Conservation (phyloP, 2,797 vertebrate genomes). For the Ambastaia sidthimunki region DNA sequence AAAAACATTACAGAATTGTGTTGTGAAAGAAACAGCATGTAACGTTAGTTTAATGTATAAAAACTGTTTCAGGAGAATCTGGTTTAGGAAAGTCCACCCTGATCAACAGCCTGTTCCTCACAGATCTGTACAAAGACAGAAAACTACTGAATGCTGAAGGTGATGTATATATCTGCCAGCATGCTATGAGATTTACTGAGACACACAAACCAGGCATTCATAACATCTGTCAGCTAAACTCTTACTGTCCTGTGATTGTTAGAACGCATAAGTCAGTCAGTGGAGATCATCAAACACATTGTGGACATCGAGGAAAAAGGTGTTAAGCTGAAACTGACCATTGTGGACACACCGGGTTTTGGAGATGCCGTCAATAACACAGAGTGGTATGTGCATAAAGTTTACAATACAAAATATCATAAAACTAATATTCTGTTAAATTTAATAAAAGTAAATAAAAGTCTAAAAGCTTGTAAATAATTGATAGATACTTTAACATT, state of each 20-base stretch:
- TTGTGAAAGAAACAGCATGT: background rate
- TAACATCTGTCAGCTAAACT: background rate
- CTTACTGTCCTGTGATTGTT: background rate
- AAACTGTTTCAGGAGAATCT: constrained; percentile 57
- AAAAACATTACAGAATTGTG: too few relatives aligned
- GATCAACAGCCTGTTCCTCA: constrained; percentile 63
- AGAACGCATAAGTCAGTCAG: constrained; percentile 86
- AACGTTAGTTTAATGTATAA: too few relatives aligned
- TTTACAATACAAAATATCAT: background rate
- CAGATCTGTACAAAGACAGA: constrained; percentile 62
- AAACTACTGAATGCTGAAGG: constrained; percentile 61
- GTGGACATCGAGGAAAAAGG: constrained; percentile 90
- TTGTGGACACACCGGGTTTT: constrained; percentile 87
- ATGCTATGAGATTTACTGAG: background rate
- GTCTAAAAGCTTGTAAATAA: background rate
- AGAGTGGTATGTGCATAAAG: constrained; percentile 72
- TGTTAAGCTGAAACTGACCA: constrained; percentile 86
- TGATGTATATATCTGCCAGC: constrained; percentile 37
- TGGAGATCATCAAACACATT: constrained; percentile 86
- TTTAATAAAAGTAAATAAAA: background rate
- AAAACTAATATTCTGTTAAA: background rate
- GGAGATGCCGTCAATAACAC: constrained; percentile 88
- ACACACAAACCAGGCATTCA: background rate
- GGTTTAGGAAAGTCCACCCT: constrained; percentile 63
- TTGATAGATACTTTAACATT: too few relatives aligned